Percentiles rank a stretch among this genome's conserved stretches.
Conservation (phyloP, 2,888 invertebrate species). For the Norana najaformis region DNA sequence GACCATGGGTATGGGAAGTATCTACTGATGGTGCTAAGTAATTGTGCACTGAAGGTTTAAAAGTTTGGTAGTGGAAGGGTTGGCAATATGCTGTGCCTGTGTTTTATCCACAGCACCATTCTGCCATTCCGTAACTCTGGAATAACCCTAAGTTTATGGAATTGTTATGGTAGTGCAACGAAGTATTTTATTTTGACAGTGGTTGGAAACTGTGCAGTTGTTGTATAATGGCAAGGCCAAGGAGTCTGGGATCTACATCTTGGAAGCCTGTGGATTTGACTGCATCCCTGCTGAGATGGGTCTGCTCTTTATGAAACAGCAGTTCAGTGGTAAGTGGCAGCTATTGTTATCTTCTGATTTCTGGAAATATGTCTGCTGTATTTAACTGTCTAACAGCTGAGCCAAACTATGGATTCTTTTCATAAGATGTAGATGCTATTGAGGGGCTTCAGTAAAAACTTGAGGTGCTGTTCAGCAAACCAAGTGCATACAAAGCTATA, state of each 20-base stretch:
- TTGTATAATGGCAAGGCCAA: conserved; percentile 73
- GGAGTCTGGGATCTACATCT: conserved; percentile 79
- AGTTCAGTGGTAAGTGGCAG: conserved; percentile 40
- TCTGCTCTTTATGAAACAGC: conserved; percentile 68
- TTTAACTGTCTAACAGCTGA: too few relatives aligned
- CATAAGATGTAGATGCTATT: too few relatives aligned
- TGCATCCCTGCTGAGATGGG: conserved; percentile 89
- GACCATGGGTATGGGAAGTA: not conserved
- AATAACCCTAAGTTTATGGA: not conserved
- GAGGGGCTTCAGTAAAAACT: too few relatives aligned
- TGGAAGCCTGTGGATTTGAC: conserved; percentile 92
- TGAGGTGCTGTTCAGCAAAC: too few relatives aligned
- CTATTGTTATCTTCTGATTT: not conserved
- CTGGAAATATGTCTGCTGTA: too few relatives aligned
- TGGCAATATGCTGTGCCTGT: not conserved
- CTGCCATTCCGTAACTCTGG: not conserved
- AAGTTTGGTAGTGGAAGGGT: not conserved
- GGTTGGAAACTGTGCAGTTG: conserved; percentile 80
- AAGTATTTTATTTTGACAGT: conserved; percentile 36
- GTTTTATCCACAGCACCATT: not conserved
- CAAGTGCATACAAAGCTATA: too few relatives aligned
- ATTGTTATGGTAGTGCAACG: not conserved
- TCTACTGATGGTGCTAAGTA: not conserved
- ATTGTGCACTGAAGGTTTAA: not conserved
- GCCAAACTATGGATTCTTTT: too few relatives aligned